Evolutionary conservation across 2,888 invertebrate species (phyloP).

Genomic region (Augochlorella aurata): DNA sequence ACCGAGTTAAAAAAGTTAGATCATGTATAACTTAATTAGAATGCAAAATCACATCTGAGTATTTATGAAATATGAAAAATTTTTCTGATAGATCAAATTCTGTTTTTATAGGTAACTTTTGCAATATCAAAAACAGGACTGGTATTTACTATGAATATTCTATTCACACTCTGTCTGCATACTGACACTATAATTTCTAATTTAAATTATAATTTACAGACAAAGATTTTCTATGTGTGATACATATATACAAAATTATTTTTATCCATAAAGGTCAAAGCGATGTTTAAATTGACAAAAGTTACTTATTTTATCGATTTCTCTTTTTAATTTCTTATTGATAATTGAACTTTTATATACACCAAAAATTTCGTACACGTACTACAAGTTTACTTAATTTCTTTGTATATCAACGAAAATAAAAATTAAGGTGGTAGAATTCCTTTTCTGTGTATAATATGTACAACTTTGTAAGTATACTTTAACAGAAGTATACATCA

Average conservation of each 20-base stretch:
- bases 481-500: constrained; percentile 42
- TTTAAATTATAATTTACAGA: constrained; percentile 47
- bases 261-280: constrained; percentile 30
- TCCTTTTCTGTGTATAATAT: constrained; percentile 48
- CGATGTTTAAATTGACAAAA: constrained; percentile 45
- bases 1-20: constrained; percentile 19
- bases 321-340: constrained; percentile 21
- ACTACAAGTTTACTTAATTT: constrained; percentile 45
- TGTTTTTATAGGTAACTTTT: constrained; percentile 23
- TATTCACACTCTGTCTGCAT: constrained; percentile 26
- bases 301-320: constrained; percentile 28
- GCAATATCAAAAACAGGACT: constrained; percentile 50
- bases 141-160: constrained; percentile 36
- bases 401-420: constrained; percentile 43
- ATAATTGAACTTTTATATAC: constrained; percentile 43
- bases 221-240: constrained; percentile 34
- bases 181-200: constrained; percentile 37
- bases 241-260: constrained; percentile 50
- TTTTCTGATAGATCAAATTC: constrained; percentile 19
- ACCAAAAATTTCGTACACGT: constrained; percentile 28
- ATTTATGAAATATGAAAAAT: constrained; percentile 29
- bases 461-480: constrained; percentile 46
- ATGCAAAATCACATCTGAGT: constrained; percentile 19
- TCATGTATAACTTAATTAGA: constrained; percentile 13
- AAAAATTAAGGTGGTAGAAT: constrained; percentile 35